Evolutionary conservation across 2,888 invertebrate species (phyloP), one percentile per base, ranked within the genome.

Genomic region (Harpagoxenus sublaevis): DNA sequence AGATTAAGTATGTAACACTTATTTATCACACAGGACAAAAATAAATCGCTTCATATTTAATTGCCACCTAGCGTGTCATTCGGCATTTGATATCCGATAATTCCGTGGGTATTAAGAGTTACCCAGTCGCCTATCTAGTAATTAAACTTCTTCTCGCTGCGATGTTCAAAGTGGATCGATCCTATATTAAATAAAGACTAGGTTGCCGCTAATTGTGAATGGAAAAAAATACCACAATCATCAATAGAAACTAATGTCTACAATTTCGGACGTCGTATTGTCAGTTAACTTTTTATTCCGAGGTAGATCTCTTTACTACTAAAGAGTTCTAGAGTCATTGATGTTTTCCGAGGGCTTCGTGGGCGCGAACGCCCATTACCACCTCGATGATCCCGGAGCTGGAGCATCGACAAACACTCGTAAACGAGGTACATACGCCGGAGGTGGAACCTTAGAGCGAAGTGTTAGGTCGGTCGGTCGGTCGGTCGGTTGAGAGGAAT

Each of bases 341-440:
- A 35, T 35, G n/a, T 15, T 79, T 79, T 70, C 57, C 45, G 57
- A 45, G 57, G 48, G 0, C 31, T 31, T 23, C 12, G 18, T 42
- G 45, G 57, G 23, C 48, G 60, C 71, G 39, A 81, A 62, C 78
- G 68, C 45, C 73, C 79, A 81, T 81, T 81, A 81, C 73, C 71
- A 79, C 78, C 57, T 68, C 70, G 75, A 77, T 63, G 85, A 75
- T 83, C 51, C 60, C 71, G 65, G 42, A 84, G 66, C 82, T 83
- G 81, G 81, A 78, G 84, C 86, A 88, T 90, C 87, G 86, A 86
- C 89, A 90, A 90, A 90, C 90, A 90, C 84, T 85, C 87, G 73
- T 87, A 89, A 90, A 90, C 89, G 89, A 89, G 88, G 89, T 89
- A 90, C 87, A 88, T 89, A 90, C 86, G 90, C 84, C 85, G 83